These are phyloP conservation scores for Fopius arisanus DNA, from an alignment of 1,140 invertebrate species.

Conservation along the genomic window DNA sequence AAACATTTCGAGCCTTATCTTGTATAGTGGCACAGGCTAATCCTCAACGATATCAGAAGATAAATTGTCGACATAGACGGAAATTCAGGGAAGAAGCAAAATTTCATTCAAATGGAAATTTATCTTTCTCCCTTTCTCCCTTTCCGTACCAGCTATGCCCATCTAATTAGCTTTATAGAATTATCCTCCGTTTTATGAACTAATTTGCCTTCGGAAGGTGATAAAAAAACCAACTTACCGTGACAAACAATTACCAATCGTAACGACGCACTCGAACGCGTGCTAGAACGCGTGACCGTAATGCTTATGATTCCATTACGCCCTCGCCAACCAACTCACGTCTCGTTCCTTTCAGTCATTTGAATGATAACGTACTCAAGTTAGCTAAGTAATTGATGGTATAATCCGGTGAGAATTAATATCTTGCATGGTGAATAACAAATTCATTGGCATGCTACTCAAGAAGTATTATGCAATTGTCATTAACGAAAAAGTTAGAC, in stretches of 20 bases:
- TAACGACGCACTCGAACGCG: background rate
- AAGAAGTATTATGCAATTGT: background rate
- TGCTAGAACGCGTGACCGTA: conserved; percentile 21
- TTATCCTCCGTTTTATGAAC: no score
- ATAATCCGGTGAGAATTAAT: conserved; percentile 9
- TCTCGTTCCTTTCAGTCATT: conserved; percentile 9
- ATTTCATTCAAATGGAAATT: background rate
- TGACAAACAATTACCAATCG: background rate
- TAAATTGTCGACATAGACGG: background rate
- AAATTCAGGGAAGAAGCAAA: background rate
- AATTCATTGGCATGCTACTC: background rate
- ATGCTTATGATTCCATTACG: background rate
- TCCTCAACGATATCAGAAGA: background rate
- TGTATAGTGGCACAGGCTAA: background rate
- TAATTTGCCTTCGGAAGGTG: no score
- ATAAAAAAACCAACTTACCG: no score
- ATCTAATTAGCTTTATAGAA: no score
- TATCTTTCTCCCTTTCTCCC: background rate
- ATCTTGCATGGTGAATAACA: background rate
- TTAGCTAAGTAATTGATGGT: conserved; percentile 17
- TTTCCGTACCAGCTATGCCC: no score
- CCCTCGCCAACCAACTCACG: conserved; percentile 10
- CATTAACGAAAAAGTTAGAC: background rate
- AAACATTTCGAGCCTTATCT: background rate
- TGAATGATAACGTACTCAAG: conserved; percentile 22